phyloP scores from a whole-genome alignment of 1,140 invertebrate genomes.

The Pseudobourletiella spinata region DNA sequence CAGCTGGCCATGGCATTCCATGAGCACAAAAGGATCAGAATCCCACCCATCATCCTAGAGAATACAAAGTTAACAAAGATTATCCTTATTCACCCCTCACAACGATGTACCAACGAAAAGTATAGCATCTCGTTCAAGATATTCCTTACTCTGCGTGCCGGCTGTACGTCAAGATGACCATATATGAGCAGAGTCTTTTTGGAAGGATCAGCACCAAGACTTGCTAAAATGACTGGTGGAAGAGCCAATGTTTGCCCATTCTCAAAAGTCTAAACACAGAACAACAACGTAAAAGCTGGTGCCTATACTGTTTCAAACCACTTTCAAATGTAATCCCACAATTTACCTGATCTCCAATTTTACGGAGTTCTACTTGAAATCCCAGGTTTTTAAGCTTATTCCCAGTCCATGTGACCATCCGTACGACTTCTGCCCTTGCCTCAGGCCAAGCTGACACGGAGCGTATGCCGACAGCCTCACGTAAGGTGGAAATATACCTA shows the following conservation, averaged over 20 bases:
- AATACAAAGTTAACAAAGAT: too few species aligned
- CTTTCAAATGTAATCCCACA: conserved; percentile 1
- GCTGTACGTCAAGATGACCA: conserved; percentile 97
- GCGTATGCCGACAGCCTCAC: conserved; percentile 83
- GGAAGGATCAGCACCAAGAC: conserved; percentile 68
- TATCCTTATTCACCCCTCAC: too few species aligned
- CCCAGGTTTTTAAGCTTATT: conserved; percentile 66
- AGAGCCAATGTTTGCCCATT: conserved; percentile 62
- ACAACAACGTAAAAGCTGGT: too few species aligned
- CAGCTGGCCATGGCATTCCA: conserved; percentile 80
- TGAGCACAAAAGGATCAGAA: conserved; percentile 85
- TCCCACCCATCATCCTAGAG: conserved; percentile 46
- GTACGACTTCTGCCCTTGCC: conserved; percentile 58
- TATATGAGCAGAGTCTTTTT: conserved; percentile 92
- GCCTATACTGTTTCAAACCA: conserved; percentile 18
- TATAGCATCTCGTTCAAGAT: too few species aligned
- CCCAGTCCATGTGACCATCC: conserved; percentile 64
- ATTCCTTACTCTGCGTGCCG: conserved; percentile 62
- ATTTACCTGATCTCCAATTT: conserved; percentile 63
- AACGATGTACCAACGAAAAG: too few species aligned
- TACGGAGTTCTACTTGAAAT: conserved; percentile 60
- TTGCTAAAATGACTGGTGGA: conserved; percentile 80
- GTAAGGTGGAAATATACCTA: conserved; percentile 67
- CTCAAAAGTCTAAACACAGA: conserved; percentile 54
- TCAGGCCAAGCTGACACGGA: conserved; percentile 91